A percentile compares a stretch with the other conserved stretches of the same genome.
These are phyloP conservation scores for Hylyphantes graminicola DNA, from an alignment of 1,140 invertebrate species.

Conservation along the genomic window DNA sequence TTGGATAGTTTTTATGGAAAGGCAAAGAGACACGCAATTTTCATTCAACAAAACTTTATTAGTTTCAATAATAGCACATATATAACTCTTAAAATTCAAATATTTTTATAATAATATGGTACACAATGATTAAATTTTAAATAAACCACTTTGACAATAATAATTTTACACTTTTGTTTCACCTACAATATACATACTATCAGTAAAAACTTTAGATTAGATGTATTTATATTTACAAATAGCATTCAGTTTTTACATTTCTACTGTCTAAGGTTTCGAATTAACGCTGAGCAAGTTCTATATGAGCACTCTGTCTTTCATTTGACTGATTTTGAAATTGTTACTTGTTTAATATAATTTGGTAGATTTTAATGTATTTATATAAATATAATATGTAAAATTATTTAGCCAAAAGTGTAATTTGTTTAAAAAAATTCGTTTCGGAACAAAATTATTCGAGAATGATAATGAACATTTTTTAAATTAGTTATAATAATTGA, in stretches of 20 bases:
- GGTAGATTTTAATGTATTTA: not conserved
- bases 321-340: conserved; percentile 2
- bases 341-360: not conserved
- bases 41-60: conserved; percentile 1
- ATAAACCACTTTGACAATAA: not conserved
- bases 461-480: not conserved
- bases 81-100: not conserved
- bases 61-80: not conserved
- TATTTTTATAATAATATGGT: too few relatives aligned
- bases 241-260: conserved; percentile 11
- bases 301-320: conserved; percentile 32
- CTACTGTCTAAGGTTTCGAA: conserved; percentile 18
- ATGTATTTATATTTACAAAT: conserved; percentile 18
- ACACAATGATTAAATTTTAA: not conserved
- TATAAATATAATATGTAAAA: not conserved
- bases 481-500: not conserved
- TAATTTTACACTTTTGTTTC: not conserved
- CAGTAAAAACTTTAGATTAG: conserved; percentile 41
- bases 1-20: not conserved
- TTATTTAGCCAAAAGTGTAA: not conserved
- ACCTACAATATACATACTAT: conserved; percentile 47
- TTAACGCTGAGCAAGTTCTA: conserved; percentile 50
- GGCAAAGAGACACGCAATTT: not conserved
- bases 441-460: not conserved
- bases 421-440: not conserved